Evolutionary conservation across 2,113 vertebrate genomes (phyloP), one percentile per base, ranked within the genome.

Genomic region (Phaetusa simplex): DNA sequence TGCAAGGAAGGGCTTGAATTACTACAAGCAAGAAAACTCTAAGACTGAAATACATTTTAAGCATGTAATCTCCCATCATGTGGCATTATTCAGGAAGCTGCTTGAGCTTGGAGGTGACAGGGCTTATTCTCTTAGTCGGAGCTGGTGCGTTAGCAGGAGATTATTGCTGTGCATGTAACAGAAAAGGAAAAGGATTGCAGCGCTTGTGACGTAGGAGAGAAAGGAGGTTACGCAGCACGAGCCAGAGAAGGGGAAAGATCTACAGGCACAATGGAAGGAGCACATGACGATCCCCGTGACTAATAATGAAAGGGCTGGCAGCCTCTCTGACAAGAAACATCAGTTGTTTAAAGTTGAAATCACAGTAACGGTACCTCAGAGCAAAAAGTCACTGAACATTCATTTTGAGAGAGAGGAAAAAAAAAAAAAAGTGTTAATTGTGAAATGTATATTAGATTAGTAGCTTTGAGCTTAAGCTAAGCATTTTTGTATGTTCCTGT

Each of bases 81-180:
- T 88, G 94, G 73, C 18, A 89, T 97, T 94, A 95, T 65, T 84
- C 50, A 81, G 78, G 74, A 96, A 95, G 89, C 96, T 96, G 92
- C 91, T 85, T 97, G 93, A 96, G 86, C 83, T 77, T 88, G 78
- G n/a, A 96, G 92, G 86, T 97, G 86, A 91, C 90, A 93, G 90
- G 89, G 96, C 76, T 83, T 67, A 97, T 89, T 93, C 95, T 96
- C 95, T 97, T 90, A 97, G 84, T 40, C 45, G 66, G 96, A 91
- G 90, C 92, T 67, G n/a, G 67, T 96, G 66, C 70, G 6, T 93
- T 95, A 93, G 55, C 65, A 82, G 81, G 88, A 79, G 96, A 97
- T 98, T 97, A 90, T 93, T 85, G 96, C 47, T 27, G 61, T 59
- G 73, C 65, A 73, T 11, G 86, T n/a, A 95, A 77, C 85, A 95